Evolutionary conservation across 2,113 vertebrate species (phyloP), one percentile per base, ranked within the genome.

Genomic region (Periophthalmodon schlosseri): DNA sequence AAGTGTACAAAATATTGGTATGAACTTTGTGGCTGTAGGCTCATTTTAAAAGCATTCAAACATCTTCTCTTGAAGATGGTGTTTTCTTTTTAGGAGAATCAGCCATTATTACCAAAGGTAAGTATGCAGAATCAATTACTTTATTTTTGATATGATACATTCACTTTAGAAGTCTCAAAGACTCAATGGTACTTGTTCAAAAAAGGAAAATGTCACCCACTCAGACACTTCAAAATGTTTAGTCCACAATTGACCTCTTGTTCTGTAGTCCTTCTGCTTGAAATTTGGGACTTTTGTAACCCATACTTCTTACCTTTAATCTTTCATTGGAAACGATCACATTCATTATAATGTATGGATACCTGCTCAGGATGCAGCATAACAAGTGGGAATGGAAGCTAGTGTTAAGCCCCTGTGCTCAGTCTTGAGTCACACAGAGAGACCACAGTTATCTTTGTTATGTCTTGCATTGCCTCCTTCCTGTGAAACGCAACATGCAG

Each of bases 111-210:
- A 79, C 74, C 86, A 84, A 85, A 44, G 14, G 15, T 44, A 75
- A 54, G 50, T 82, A 84, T 89, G 84, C 82, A 88, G 81, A 77
- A 85, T 82, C n/a, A 69, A 77, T 44, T 68, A 85, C 82, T 91
- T 89, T 90, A 88, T 91, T 90, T 88, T 90, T 88, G 72, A 90
- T 60, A 84, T 33, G 76, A 77, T 91, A 91, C 86, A 92, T 90
- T 90, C 86, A 90, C 67, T 73, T 88, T 82, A 78, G 78, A 84
- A 79, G 47, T 73, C 70, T 70, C 70, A 60, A 76, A 77, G 77
- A 34, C 73, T 72, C 54, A 81, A 82, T 69, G 71, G 73, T 60
- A 80, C 68, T 84, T 73, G 72, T 75, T 86, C 75, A 73, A 69
- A 75, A 78, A 23, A 24, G 58, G 71, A 70, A 16, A 16, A 50